These are phyloP conservation scores for Lagenorhynchus albirostris DNA, from an alignment of 2,113 vertebrate species.

Conservation along the genomic window DNA sequence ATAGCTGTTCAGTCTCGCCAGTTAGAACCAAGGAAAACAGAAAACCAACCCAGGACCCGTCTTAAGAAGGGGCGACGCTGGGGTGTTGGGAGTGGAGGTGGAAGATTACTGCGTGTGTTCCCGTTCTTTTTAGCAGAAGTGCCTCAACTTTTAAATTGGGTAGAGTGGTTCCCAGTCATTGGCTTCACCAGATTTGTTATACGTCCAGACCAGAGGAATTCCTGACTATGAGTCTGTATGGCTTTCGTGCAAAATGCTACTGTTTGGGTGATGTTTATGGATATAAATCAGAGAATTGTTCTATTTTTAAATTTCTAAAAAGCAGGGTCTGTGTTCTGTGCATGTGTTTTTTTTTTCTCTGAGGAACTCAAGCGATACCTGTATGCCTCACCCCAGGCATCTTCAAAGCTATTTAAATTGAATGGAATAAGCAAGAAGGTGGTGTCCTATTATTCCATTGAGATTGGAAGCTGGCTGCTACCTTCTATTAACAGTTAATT, in stretches of 20 bases:
- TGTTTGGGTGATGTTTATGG: neutral
- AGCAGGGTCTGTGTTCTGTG: neutral
- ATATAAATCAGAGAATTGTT: neutral
- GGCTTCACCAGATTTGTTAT: neutral
- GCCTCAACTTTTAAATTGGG: neutral
- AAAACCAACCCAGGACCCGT: neutral
- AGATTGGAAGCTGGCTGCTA: neutral
- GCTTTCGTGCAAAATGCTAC: neutral
- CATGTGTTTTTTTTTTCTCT: neutral
- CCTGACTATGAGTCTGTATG: neutral
- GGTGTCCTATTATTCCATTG: neutral
- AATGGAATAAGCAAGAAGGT: neutral
- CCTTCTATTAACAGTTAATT: neutral
- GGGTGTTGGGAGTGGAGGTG: neutral
- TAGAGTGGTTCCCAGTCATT: neutral
- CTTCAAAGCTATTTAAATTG: neutral
- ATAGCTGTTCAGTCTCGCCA: neutral
- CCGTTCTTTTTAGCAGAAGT: neutral
- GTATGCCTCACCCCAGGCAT: neutral
- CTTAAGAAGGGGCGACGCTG: neutral
- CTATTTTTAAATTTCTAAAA: slow-evolving; percentile 32
- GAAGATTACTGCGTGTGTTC: neutral
- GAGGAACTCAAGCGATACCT: neutral
- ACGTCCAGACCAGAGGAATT: neutral
- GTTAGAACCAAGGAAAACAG: neutral